phyloP scores from a whole-genome alignment of 2,113 vertebrate genomes.

The Gavia stellata region DNA sequence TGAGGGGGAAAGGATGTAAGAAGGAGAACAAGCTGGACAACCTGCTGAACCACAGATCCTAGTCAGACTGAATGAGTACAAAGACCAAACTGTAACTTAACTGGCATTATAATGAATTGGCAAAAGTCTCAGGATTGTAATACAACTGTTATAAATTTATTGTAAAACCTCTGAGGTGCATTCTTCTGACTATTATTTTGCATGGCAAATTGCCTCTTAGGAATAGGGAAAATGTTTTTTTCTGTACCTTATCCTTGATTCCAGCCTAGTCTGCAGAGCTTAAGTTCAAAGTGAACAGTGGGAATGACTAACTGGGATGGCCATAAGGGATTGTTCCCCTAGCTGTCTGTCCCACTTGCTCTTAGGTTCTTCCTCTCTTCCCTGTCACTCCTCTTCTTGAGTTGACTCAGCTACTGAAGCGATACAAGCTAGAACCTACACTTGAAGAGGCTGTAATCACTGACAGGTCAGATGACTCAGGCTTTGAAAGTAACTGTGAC shows the following conservation, averaged over 20 bases:
- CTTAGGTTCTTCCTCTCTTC: neutral
- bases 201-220: neutral
- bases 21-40: neutral
- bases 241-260: neutral
- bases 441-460: neutral
- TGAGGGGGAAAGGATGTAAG: neutral
- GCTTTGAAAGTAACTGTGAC: neutral
- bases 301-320: neutral
- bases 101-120: neutral
- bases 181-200: neutral
- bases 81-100: neutral
- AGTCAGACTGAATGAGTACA: neutral
- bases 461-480: neutral
- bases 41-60: neutral
- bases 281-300: neutral
- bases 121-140: neutral
- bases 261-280: neutral
- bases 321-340: neutral
- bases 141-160: neutral
- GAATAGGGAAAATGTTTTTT: neutral
- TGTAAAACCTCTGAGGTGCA: neutral
- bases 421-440: neutral
- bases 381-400: neutral
- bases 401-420: neutral
- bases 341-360: neutral